Conservation (phyloP, 1,140 invertebrate genomes). For the Aphidius gifuensis region DNA sequence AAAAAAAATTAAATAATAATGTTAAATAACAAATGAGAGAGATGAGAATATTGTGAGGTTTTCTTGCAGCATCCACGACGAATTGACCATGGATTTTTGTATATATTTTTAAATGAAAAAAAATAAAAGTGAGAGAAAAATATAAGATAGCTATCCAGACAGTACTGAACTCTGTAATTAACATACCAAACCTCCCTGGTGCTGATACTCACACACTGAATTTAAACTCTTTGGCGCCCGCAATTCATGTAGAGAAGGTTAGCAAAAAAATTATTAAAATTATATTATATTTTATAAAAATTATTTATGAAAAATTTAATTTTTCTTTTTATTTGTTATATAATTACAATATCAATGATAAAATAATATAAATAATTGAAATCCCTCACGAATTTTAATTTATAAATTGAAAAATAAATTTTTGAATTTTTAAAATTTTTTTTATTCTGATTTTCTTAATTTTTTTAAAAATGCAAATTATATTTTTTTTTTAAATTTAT, state of each 20-base stretch:
- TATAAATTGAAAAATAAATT: no score
- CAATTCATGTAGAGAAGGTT: not conserved
- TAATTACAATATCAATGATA: no score
- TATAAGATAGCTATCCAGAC: constrained; percentile 30
- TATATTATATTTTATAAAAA: no score
- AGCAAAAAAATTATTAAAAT: no score
- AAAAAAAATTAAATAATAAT: constrained; percentile 11
- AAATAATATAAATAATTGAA: no score
- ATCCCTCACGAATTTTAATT: no score
- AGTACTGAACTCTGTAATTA: constrained; percentile 50
- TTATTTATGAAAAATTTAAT: no score
- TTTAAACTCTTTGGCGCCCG: not conserved
- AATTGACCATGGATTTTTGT: constrained; percentile 16
- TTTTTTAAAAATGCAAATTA: not conserved
- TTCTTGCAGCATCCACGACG: constrained; percentile 27
- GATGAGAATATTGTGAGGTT: constrained; percentile 3
- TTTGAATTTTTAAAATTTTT: not conserved
- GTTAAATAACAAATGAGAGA: not conserved
- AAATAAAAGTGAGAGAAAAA: not conserved
- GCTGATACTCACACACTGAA: not conserved
- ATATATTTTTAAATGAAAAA: no score
- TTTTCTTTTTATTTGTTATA: not conserved
- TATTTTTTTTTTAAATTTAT: no score
- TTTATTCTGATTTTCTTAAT: not conserved
- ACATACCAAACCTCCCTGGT: constrained; percentile 49